A percentile compares a stretch with the other conserved stretches of the same genome.
phyloP scores from a whole-genome alignment of 2,113 vertebrate species.

The Nasalis larvatus region DNA sequence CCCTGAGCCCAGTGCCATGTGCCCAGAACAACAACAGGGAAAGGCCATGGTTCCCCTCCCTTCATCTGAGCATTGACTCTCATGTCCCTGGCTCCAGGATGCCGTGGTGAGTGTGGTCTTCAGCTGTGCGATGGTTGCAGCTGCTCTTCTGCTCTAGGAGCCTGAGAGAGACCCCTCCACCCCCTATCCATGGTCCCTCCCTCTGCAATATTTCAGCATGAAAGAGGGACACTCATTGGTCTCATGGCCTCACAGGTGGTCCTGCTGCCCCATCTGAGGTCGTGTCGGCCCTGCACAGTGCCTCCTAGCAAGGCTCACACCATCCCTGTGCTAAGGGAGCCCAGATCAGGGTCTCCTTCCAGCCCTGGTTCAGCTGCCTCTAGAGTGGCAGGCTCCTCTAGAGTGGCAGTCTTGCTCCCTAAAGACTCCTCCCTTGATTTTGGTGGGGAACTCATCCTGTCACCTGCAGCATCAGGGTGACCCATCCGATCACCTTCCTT shows the following conservation, averaged over 20 bases:
- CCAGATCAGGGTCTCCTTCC: too few relatives aligned
- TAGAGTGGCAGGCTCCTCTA: fast-evolving
- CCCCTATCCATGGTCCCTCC: fast-evolving
- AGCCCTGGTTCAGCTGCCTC: neutral
- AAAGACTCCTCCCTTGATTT: neutral
- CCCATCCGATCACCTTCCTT: neutral
- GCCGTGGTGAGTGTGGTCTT: fast-evolving
- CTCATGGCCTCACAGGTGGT: neutral
- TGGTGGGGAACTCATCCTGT: neutral
- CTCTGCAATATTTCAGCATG: neutral
- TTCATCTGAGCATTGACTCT: too few relatives aligned
- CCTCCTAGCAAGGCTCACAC: too few relatives aligned
- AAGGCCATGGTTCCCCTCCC: neutral
- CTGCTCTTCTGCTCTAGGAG: neutral
- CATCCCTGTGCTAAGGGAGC: neutral
- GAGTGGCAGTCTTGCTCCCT: too few relatives aligned
- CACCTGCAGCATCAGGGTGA: neutral
- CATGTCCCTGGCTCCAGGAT: fast-evolving
- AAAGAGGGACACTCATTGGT: neutral
- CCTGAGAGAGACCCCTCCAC: fast-evolving
- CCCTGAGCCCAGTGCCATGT: fast-evolving
- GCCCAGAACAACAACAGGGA: neutral
- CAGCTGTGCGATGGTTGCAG: neutral
- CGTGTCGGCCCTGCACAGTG: fast-evolving
- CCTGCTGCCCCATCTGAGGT: fast-evolving